A percentile compares a stretch with the other conserved stretches of the same genome.
Evolutionary conservation across 2,888 invertebrate genomes (phyloP).

Genomic region (Brenthis ino): DNA sequence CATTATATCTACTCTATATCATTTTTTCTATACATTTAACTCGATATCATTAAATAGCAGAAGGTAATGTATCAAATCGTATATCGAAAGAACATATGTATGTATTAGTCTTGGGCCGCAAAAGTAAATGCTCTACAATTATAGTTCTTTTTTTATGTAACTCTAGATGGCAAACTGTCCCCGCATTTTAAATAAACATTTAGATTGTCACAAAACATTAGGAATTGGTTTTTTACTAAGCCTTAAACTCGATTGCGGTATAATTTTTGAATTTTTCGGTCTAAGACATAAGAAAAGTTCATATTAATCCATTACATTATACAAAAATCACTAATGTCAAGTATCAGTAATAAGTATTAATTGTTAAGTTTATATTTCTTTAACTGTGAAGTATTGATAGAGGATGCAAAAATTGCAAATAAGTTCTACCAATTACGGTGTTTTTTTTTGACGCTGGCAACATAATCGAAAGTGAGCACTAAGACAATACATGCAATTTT

Average conservation of each 20-base stretch:
- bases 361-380: neutral
- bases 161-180: neutral
- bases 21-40: slow-evolving; percentile 4
- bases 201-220: neutral
- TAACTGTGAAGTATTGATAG: neutral
- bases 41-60: slow-evolving; percentile 12
- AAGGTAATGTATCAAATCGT: neutral
- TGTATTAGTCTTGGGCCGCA: neutral
- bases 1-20: neutral
- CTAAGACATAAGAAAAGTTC: slow-evolving; percentile 4
- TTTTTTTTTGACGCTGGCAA: too few species aligned
- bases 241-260: neutral
- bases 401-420: too few species aligned
- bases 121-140: neutral
- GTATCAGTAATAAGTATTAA: neutral
- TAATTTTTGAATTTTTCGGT: slow-evolving; percentile 2
- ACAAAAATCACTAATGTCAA: neutral
- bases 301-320: slow-evolving; percentile 2
- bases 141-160: neutral
- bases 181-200: neutral
- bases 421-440: too few species aligned
- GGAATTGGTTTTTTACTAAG: slow-evolving; percentile 1
- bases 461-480: too few species aligned
- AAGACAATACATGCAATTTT: too few species aligned
- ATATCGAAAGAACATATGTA: neutral